Percentiles rank a stretch among this genome's conserved stretches.
Conservation (phyloP, 2,888 invertebrate species). For the Andricus curvator region DNA sequence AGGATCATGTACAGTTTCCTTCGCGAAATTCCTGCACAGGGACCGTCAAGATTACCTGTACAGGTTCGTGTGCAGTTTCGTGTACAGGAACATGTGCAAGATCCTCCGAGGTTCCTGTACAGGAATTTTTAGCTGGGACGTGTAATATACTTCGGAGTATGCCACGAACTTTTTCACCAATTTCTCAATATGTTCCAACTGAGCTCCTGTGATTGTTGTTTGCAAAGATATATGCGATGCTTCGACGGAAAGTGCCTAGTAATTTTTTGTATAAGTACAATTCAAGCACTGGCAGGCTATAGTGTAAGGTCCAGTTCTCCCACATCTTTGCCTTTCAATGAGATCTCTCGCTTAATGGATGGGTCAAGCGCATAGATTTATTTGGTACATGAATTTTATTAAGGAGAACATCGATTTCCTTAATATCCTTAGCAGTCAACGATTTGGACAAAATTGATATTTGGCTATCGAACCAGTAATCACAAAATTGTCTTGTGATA, state of each 20-base stretch:
- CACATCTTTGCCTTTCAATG: neutral
- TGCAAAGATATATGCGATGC: neutral
- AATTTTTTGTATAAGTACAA: neutral
- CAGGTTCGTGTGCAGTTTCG: no score
- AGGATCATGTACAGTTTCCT: no score
- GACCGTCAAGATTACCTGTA: no score
- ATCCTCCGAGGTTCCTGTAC: no score
- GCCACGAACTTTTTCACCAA: neutral
- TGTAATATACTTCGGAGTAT: no score
- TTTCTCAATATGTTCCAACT: neutral
- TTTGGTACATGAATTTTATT: neutral
- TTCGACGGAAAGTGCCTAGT: neutral
- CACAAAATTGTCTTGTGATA: constrained; percentile 39
- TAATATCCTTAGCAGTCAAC: neutral
- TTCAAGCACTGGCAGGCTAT: neutral
- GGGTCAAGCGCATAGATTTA: neutral
- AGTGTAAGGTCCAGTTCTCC: neutral
- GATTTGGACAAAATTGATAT: neutral
- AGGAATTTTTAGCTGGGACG: no score
- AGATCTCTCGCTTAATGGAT: neutral
- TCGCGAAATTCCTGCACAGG: no score
- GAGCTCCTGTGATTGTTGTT: neutral
- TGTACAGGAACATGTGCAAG: no score
- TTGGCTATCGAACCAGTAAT: constrained; percentile 41
- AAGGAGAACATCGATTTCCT: neutral